phyloP scores from a whole-genome alignment of 2,797 vertebrate species.

The Peromyscus attwateri region DNA sequence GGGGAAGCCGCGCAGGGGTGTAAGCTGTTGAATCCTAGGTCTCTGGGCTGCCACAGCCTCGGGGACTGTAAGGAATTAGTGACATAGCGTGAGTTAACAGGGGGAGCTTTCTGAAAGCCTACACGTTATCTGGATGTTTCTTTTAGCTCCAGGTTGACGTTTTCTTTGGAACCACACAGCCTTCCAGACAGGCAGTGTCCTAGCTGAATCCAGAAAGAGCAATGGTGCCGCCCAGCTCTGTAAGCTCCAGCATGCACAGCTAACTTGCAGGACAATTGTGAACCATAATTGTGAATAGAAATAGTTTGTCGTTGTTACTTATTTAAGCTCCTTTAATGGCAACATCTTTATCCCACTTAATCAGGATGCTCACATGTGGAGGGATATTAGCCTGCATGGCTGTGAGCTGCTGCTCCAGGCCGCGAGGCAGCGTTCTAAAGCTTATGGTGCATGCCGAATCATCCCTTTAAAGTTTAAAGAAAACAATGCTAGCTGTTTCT shows the following conservation, averaged over 20 bases:
- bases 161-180: neutral
- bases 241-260: neutral
- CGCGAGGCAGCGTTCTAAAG: neutral
- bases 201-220: neutral
- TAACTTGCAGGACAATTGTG: neutral
- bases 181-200: neutral
- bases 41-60: neutral
- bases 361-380: neutral
- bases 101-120: neutral
- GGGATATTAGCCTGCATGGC: neutral
- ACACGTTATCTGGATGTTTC: neutral
- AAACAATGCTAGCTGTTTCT: slow-evolving; percentile 4
- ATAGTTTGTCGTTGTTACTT: neutral
- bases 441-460: neutral
- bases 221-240: neutral
- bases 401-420: neutral
- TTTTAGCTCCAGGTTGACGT: neutral
- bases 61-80: neutral
- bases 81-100: neutral
- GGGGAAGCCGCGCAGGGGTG: neutral
- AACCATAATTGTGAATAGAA: neutral
- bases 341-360: neutral
- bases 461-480: slow-evolving; percentile 12
- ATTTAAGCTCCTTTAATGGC: neutral
- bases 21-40: neutral